Percentiles rank a stretch among this genome's conserved stretches.
Evolutionary conservation across 2,888 invertebrate genomes (phyloP).

Genomic region (Agonopterix arenella): DNA sequence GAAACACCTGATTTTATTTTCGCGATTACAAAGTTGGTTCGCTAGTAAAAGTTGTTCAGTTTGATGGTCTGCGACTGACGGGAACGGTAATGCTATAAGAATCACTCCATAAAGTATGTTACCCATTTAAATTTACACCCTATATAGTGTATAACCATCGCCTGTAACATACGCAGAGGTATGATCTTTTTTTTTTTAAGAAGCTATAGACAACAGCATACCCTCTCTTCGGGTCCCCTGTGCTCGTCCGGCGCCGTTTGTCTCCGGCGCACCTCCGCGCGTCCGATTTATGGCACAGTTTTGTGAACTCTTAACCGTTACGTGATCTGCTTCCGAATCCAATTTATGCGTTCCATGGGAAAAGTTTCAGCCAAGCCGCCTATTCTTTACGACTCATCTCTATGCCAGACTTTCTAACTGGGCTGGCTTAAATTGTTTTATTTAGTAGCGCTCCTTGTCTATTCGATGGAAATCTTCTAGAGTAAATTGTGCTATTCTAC

Average conservation of each 20-base stretch:
- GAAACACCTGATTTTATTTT: too few relatives aligned
- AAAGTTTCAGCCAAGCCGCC: slow-evolving; percentile 57
- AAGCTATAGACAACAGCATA: neutral
- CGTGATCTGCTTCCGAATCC: slow-evolving; percentile 76
- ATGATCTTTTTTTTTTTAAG: too few relatives aligned
- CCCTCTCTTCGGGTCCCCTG: neutral
- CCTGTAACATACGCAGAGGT: too few relatives aligned
- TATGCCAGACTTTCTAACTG: slow-evolving; percentile 8
- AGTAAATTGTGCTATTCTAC: too few relatives aligned
- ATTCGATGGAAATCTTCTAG: neutral
- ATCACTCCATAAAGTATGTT: too few relatives aligned
- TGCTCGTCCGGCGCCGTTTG: slow-evolving; percentile 58
- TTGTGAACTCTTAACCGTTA: slow-evolving; percentile 77
- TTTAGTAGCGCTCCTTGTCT: slow-evolving; percentile 3
- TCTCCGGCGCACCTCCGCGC: slow-evolving; percentile 74
- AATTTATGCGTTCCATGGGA: slow-evolving; percentile 74
- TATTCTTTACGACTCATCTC: slow-evolving; percentile 70
- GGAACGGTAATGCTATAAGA: too few relatives aligned
- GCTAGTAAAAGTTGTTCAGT: too few relatives aligned
- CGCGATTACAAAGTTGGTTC: too few relatives aligned
- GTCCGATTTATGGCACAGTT: slow-evolving; percentile 76
- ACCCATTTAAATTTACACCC: too few relatives aligned
- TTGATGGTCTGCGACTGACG: too few relatives aligned
- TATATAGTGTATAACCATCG: too few relatives aligned
- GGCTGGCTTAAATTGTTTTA: slow-evolving; percentile 30